Evolutionary conservation across 2,797 vertebrate species (phyloP), one percentile per base, ranked within the genome.

Genomic region (Epinephelus malabaricus): DNA sequence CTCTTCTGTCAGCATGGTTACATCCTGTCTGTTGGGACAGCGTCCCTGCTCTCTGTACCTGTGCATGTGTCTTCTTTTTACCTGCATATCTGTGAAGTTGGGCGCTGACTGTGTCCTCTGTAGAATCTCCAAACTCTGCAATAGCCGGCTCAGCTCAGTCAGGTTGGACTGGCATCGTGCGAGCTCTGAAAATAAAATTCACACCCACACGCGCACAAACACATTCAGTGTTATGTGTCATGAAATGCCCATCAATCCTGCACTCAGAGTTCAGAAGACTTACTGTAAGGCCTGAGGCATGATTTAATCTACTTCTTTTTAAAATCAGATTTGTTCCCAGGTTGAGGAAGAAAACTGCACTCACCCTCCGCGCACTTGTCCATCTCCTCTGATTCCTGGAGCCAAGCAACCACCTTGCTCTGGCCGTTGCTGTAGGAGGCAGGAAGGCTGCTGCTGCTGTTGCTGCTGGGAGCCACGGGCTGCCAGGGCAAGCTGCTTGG

Each of bases 31-130:
- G 60, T 74, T 27, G 18, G 19, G 60, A 65, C 66, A 38, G 27
- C 27, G 51, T 76, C 19, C 9, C 25, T 34, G 15, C 45, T 72
- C 27, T 67, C 18, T 71, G 6, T n/a, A 15, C 38, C 38, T 0
- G 8, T 71, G 25, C 9, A 19, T 19, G 27, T 18, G 1, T 55
- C 6, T n/a, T 58, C 34, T 47, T 40, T 89, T 94, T 95, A 99
- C 98, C 98, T 99, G 98, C 96, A 99, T 99, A 78, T 99, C 98
- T 83, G 96, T 98, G 94, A 99, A 99, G 92, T 97, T 99, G 56
- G 98, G 98, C 0, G 97, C 98, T 50, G 98, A 99, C 89, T 99
- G 98, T 54, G 98, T 99, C 93, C 98, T 97, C 87, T 99, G 98
- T 50, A 99, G 95, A 88, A 99, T 99, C 95, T 99, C 98, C 94